A percentile compares a stretch with the other conserved stretches of the same genome.
Conservation (phyloP, 2,113 vertebrate genomes). For the Serilophus lunatus region DNA sequence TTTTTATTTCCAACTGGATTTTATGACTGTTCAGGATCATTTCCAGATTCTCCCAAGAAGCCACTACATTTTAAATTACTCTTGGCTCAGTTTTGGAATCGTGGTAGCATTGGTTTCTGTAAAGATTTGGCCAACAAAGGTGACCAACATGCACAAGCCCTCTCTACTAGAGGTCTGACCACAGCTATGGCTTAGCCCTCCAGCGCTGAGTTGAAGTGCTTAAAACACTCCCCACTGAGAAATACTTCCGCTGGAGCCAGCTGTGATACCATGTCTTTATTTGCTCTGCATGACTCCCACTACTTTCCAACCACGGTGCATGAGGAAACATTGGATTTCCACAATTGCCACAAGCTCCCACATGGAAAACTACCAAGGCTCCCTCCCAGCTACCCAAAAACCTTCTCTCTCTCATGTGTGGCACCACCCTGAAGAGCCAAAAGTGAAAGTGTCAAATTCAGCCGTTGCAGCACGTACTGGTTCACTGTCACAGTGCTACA, state of each 20-base stretch:
- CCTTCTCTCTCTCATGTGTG: not conserved
- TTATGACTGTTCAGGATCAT: not conserved
- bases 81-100: not conserved
- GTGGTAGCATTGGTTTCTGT: not conserved
- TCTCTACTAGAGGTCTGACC: not conserved
- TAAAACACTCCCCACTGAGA: not conserved
- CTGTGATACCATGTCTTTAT: not conserved
- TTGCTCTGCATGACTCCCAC: not conserved
- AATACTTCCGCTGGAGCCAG: not conserved
- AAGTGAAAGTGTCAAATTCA: not conserved
- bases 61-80: not conserved
- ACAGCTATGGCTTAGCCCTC: accelerated
- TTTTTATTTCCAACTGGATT: conserved; percentile 6
- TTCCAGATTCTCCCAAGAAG: not conserved
- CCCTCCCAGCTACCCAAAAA: not conserved
- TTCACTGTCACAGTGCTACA: not conserved
- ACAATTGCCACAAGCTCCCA: not conserved
- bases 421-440: not conserved
- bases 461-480: not conserved
- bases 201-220: not conserved
- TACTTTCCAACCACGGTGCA: not conserved
- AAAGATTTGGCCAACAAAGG: not conserved
- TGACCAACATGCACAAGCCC: not conserved
- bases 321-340: accelerated
- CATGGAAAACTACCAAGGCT: not conserved